Evolutionary conservation across 2,888 invertebrate species (phyloP).

Genomic region (Acanthoscelides obtectus): DNA sequence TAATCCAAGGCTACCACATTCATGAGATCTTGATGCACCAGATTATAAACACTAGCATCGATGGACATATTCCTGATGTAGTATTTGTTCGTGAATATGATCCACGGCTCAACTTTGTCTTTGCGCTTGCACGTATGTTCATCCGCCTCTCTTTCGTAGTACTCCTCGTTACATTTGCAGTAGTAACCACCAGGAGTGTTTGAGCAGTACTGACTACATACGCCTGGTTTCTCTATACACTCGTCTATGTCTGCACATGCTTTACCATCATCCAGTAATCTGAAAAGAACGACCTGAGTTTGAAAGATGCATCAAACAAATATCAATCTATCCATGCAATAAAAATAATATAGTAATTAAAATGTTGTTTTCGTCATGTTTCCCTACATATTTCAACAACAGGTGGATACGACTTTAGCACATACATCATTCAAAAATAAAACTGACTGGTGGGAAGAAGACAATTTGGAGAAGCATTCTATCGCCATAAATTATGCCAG

Average conservation of each 20-base stretch:
- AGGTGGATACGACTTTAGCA: too few species aligned
- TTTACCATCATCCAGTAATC: conserved; percentile 78
- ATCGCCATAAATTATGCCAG: too few species aligned
- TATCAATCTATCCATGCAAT: too few species aligned
- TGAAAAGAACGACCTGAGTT: conserved; percentile 27
- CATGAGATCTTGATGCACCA: conserved; percentile 90
- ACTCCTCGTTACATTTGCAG: conserved; percentile 92
- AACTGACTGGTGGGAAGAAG: too few species aligned
- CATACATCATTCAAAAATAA: too few species aligned
- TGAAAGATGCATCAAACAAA: not conserved
- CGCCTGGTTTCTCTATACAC: conserved; percentile 80
- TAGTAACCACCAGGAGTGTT: conserved; percentile 93
- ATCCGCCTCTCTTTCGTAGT: conserved; percentile 81
- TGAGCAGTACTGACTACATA: conserved; percentile 92
- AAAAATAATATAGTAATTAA: too few species aligned
- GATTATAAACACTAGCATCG: conserved; percentile 78
- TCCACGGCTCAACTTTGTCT: conserved; percentile 77
- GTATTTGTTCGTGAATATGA: conserved; percentile 94
- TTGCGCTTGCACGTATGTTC: conserved; percentile 87
- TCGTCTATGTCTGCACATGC: conserved; percentile 91
- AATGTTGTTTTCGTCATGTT: too few species aligned
- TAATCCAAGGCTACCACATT: conserved; percentile 97
- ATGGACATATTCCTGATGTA: conserved; percentile 94
- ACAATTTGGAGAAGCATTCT: too few species aligned
- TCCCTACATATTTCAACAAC: too few species aligned